Percentiles rank a stretch among this genome's conserved stretches.
Evolutionary conservation across 2,888 invertebrate species (phyloP).

Genomic region (Odontocolon sp.): DNA sequence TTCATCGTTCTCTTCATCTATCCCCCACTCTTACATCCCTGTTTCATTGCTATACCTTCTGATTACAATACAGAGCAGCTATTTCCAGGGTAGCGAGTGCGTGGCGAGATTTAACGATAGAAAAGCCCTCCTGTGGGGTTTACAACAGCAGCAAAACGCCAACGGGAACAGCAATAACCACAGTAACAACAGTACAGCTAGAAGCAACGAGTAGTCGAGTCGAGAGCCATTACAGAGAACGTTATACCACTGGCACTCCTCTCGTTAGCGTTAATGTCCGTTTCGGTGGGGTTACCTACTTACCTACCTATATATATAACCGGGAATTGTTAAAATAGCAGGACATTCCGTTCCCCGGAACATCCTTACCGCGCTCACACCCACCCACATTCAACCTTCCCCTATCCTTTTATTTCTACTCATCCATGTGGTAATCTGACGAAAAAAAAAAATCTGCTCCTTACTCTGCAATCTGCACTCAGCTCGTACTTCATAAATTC

Average conservation of each 20-base stretch:
- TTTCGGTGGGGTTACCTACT: conserved; percentile 1
- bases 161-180: not conserved
- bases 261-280: conserved; percentile 56
- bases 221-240: conserved; percentile 38
- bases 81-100: not conserved
- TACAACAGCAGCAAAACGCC: not conserved
- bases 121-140: not conserved
- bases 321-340: not conserved
- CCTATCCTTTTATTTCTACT: not conserved
- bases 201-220: conserved; percentile 17
- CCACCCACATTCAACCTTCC: not conserved
- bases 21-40: not conserved
- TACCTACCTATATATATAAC: conserved; percentile 17
- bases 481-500: no score
- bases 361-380: not conserved
- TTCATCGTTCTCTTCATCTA: not conserved
- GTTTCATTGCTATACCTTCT: no score
- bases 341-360: no score
- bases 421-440: not conserved
- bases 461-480: no score
- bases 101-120: conserved; percentile 7
- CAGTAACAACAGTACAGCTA: not conserved
- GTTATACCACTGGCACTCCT: conserved; percentile 45
- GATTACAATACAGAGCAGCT: not conserved
- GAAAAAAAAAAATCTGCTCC: conserved; percentile 4